These are phyloP conservation scores for Gobio occitaniae DNA, from an alignment of 2,797 vertebrate species.

Conservation along the genomic window DNA sequence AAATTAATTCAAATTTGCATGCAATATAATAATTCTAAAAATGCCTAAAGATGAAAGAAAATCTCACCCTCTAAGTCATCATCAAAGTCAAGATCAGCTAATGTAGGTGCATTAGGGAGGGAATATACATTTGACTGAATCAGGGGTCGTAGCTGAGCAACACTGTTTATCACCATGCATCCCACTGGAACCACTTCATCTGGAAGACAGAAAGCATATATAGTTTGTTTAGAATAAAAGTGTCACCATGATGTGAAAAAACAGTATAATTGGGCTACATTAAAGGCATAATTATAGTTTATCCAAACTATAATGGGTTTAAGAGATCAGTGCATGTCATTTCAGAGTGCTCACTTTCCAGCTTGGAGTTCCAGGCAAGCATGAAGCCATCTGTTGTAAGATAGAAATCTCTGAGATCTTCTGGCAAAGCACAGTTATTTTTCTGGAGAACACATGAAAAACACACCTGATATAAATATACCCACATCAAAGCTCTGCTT, in stretches of 20 bases:
- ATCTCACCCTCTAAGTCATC: conserved; percentile 75
- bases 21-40: conserved; percentile 53
- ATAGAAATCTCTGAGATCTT: conserved; percentile 95
- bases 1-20: not conserved
- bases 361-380: conserved; percentile 91
- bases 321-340: not conserved
- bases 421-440: conserved; percentile 89
- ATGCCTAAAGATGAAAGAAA: conserved; percentile 34
- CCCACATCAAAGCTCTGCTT: not conserved
- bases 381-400: conserved; percentile 93
- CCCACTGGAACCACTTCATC: conserved; percentile 89
- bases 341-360: conserved; percentile 81
- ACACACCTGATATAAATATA: not conserved
- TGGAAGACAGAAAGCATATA: conserved; percentile 68
- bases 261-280: not conserved
- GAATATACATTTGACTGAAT: conserved; percentile 84
- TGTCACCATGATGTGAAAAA: not conserved
- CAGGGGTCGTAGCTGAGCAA: conserved; percentile 84
- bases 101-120: conserved; percentile 88
- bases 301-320: too few species aligned
- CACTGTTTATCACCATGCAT: conserved; percentile 89
- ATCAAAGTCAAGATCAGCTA: conserved; percentile 91
- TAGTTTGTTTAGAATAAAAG: not conserved
- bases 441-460: conserved; percentile 78
- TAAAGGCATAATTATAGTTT: not conserved